Base-by-base conservation (phyloP, 2,113 vertebrate species). In the Xiphophorus maculatus region DNA sequence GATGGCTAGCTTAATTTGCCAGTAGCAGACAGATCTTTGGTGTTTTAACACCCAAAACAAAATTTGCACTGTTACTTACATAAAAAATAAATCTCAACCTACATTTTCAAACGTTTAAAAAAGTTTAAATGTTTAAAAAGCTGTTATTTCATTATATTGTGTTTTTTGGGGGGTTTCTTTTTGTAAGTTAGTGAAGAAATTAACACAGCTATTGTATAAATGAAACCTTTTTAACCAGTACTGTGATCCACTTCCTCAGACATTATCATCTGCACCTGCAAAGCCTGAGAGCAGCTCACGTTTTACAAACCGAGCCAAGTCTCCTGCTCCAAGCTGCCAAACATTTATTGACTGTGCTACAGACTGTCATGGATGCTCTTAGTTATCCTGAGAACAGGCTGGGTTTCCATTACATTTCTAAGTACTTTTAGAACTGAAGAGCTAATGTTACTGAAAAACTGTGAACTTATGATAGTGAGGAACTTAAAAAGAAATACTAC, bases 291-390 rank as follows among this genome's bases (percentile, higher is more conserved):
- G 73, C 35, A 13, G 73, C 75, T 88, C 77, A 35, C 74, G 10
- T 72, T 79, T 81, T 82, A 81, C 84, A 86, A 80, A 89, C 82
- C 85, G 74, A 87, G 87, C 86, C 82, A 87, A 81, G 84, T 80
- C 69, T 89, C 76, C 67, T 68, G 44, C 70, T 35, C 74, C 29
- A 19, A 30, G 69, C 77, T 80, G 86, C 86, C 84, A 88, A 84
- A 74, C 72, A 66, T 67, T 84, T 88, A 90, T 90, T 29, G 80
- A 89, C 86, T 86, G 63, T 5, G 75, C 86, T 82, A 74, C 66
- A 44, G 87, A 79, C 79, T 73, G 81, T 83, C 87, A 82, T 69
- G 80, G 85, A 67, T 83, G 58, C 79, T 86, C 72, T 81, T 75
- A 85, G 69, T 87, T 85, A 79, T 80, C 71, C 81, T 63, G 81